Conservation (phyloP, 2,888 invertebrate species). For the Ecdyonurus torrentis region DNA sequence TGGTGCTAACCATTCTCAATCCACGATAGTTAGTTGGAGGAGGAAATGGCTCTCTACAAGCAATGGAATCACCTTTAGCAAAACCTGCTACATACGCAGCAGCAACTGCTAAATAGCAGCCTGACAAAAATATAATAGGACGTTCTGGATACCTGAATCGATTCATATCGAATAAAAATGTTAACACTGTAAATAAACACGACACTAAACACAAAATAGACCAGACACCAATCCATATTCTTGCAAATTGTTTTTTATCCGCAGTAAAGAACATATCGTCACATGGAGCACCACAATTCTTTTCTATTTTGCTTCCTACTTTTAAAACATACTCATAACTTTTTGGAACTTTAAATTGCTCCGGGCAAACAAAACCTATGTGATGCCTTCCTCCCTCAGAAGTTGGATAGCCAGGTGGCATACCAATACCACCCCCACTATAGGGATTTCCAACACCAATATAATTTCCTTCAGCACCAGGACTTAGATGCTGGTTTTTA, state of each 20-base stretch:
- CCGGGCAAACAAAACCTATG: constrained; percentile 68
- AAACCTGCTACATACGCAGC: constrained; percentile 79
- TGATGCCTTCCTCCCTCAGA: background rate
- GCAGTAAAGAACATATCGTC: constrained; percentile 81
- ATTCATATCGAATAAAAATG: constrained; percentile 86
- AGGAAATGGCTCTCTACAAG: constrained; percentile 67
- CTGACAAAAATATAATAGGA: constrained; percentile 90
- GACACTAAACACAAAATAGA: constrained; percentile 77
- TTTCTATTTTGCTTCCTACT: constrained; percentile 55
- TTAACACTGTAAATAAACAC: constrained; percentile 82
- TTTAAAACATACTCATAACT: constrained; percentile 63
- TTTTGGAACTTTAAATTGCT: constrained; percentile 67
- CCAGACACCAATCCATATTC: constrained; percentile 89
- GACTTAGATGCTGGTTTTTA: constrained; percentile 16
- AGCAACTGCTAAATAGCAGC: constrained; percentile 91
- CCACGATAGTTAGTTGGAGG: constrained; percentile 50
- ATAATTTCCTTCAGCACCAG: constrained; percentile 19
- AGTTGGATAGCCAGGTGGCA: background rate
- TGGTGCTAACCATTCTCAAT: constrained; percentile 60
- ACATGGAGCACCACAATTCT: constrained; percentile 80
- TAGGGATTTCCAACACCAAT: constrained; percentile 6
- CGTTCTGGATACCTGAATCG: constrained; percentile 95
- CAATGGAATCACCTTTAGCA: constrained; percentile 61
- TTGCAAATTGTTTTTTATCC: constrained; percentile 62
- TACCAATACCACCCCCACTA: background rate